Evolutionary conservation across 2,113 vertebrate genomes (phyloP).

Genomic region (Numenius arquata): DNA sequence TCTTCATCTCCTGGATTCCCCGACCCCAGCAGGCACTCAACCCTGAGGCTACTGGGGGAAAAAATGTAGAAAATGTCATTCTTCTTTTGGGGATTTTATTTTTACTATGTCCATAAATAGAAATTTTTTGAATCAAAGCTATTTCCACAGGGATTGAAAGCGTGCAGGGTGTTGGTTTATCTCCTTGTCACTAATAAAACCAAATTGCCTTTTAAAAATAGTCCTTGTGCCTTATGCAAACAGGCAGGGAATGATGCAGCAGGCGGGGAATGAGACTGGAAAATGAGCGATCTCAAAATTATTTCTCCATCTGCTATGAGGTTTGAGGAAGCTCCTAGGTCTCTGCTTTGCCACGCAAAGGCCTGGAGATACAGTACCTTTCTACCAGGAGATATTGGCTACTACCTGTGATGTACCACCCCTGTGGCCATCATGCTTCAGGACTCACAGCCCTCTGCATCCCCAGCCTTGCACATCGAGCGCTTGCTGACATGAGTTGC

Average conservation of each 20-base stretch:
- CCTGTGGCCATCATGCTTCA: accelerated
- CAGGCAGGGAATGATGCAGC: background rate
- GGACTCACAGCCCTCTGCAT: background rate
- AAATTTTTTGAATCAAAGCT: background rate
- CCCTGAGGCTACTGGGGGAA: background rate
- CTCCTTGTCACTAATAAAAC: conserved; percentile 14
- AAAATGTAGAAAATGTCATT: background rate
- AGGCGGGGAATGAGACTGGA: background rate
- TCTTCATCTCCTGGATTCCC: background rate
- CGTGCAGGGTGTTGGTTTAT: background rate
- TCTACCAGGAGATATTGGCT: background rate
- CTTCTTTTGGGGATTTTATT: background rate
- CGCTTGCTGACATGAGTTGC: accelerated
- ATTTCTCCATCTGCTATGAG: background rate
- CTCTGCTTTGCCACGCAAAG: accelerated
- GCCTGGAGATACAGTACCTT: background rate
- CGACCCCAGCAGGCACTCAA: background rate
- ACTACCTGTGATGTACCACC: accelerated
- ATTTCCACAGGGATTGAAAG: background rate
- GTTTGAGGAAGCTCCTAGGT: background rate
- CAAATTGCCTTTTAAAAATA: conserved; percentile 25
- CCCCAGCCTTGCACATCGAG: background rate
- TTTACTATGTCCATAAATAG: background rate
- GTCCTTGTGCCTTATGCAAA: background rate
- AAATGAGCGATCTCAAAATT: background rate